Evolutionary conservation across 2,797 vertebrate species (phyloP), one percentile per base, ranked within the genome.

Genomic region (Hapalemur alaotrensis): DNA sequence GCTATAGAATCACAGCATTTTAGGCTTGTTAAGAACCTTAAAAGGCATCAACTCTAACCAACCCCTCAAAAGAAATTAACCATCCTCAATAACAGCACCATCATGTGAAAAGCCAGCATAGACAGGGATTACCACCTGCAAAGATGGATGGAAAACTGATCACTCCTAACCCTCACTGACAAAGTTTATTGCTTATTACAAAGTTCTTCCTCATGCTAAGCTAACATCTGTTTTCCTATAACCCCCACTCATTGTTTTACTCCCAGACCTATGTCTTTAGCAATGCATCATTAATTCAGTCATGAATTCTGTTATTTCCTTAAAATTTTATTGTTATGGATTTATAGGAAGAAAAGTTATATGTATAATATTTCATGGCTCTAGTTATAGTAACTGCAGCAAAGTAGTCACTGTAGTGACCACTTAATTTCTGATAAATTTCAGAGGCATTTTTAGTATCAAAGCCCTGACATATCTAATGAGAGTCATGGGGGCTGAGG

Each of bases 21-120:
- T 79, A 96, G 78, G 32, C 43, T 87, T 43, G 25, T 75, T n/a
- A 91, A 92, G 63, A 94, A 63, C 14, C 32, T 96, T 88, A 75
- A 73, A 89, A 76, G 79, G 52, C 46, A 92, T 89, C 54, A 94
- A 95, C 11, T 84, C 59, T 48, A 95, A 89, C 18, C 18, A 82
- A 70, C 50, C 52, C 41, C 28, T 84, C 54, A 80, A 76, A 78
- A 79, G 43, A 91, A 88, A 88, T n/a, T 48, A 67, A 88, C 54
- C 41, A 25, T 70, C 46, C 28, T 83, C n/a, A 86, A 32, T 46
- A 92, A 86, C 1, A 52, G 69, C 54, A 92, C 22, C 35, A 70
- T 54, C n/a, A 94, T 32, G 54, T 91, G 61, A 91, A 52, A 30
- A 94, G 41, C 41, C 54, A 92, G n/a, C 15, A 67, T 46, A 46